Evolutionary conservation across 2,797 vertebrate species (phyloP).

Genomic region (Agapornis canus): DNA sequence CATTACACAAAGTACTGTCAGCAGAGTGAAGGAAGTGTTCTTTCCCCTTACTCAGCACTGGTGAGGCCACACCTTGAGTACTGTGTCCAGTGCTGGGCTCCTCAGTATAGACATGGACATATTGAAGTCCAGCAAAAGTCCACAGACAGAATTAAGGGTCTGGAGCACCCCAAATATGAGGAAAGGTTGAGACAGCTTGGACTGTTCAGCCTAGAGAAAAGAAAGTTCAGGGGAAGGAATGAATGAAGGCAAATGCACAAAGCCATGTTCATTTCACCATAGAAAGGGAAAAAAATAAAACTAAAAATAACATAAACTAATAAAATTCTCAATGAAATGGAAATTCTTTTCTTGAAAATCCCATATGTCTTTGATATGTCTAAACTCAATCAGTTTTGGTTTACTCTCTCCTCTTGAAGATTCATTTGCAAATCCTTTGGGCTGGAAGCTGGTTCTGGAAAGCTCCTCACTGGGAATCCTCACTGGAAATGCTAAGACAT

Average conservation of each 20-base stretch:
- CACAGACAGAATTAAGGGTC: neutral
- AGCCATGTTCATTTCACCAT: neutral
- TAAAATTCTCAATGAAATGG: neutral
- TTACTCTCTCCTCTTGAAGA: neutral
- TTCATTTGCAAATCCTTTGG: neutral
- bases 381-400: neutral
- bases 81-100: neutral
- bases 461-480: neutral
- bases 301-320: rapidly evolving
- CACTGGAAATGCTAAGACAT: neutral
- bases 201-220: neutral
- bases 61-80: neutral
- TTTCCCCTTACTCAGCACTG: neutral
- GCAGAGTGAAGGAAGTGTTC: neutral
- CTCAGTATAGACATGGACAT: neutral
- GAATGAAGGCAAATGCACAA: neutral
- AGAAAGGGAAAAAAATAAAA: neutral
- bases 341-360: neutral
- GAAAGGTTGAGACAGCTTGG: neutral
- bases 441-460: neutral
- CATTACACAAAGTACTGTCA: neutral
- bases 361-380: neutral
- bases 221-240: neutral
- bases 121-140: neutral
- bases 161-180: neutral